Percentiles rank a stretch among this genome's conserved stretches.
These are phyloP conservation scores for Brachionichthys hirsutus DNA, from an alignment of 2,113 vertebrate genomes.

Conservation along the genomic window DNA sequence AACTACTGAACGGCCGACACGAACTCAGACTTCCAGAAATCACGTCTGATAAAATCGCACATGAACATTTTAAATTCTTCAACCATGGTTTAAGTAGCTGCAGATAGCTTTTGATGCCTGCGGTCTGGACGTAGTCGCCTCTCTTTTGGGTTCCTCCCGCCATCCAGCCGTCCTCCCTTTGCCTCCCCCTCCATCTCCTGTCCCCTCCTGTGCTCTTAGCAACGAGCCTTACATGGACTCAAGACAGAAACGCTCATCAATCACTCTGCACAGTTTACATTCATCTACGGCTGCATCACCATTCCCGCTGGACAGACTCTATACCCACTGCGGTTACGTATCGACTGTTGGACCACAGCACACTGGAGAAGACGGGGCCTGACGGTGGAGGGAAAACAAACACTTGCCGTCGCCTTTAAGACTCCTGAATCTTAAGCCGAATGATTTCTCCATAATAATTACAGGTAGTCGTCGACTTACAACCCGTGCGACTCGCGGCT, in stretches of 20 bases:
- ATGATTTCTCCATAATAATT: neutral
- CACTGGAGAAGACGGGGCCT: neutral
- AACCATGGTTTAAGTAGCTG: neutral
- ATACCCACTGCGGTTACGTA: conserved; percentile 32
- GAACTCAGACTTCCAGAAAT: too few species aligned
- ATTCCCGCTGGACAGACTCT: conserved; percentile 34
- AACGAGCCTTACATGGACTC: conserved; percentile 67
- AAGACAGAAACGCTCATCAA: conserved; percentile 53
- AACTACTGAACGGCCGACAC: too few species aligned
- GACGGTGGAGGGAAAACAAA: conserved; percentile 8
- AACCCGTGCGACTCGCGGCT: too few species aligned
- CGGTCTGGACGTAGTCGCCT: neutral
- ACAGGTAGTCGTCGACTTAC: too few species aligned
- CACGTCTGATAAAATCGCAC: too few species aligned
- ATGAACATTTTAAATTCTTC: neutral
- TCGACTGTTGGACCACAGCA: conserved; percentile 1
- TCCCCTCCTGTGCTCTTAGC: conserved; percentile 42
- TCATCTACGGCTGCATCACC: conserved; percentile 65
- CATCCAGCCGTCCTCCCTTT: conserved; percentile 20
- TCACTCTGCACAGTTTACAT: conserved; percentile 51
- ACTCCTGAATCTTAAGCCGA: too few species aligned
- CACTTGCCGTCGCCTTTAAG: conserved; percentile 7
- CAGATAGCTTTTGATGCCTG: neutral
- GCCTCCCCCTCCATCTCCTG: conserved; percentile 10
- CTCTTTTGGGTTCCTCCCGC: conserved; percentile 16